Percentiles rank a stretch among this genome's conserved stretches.
Conservation (phyloP, 2,113 vertebrate genomes). For the Bubo blakistoni region DNA sequence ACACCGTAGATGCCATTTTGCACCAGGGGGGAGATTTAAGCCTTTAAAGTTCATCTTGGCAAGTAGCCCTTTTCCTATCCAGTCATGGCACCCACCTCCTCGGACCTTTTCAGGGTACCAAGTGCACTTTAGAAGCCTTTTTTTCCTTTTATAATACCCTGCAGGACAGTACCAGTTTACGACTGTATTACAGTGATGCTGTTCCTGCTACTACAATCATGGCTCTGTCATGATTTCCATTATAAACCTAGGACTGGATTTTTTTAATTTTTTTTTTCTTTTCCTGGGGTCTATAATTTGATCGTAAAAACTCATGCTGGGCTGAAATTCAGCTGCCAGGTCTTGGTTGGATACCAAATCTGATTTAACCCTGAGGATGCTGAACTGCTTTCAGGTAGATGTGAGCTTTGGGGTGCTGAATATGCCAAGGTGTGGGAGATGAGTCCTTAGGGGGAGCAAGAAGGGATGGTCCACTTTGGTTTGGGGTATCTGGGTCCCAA, state of each 20-base stretch:
- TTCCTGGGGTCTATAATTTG: slow-evolving; percentile 2
- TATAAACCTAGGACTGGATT: background rate
- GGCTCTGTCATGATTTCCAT: slow-evolving; percentile 18
- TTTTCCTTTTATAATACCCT: background rate
- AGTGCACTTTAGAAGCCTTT: background rate
- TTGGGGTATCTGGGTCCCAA: background rate
- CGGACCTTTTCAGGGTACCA: background rate
- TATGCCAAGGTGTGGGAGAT: background rate
- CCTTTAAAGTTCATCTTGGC: background rate
- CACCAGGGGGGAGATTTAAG: background rate
- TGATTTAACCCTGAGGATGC: background rate
- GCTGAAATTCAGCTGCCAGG: slow-evolving; percentile 32
- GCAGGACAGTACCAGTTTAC: background rate
- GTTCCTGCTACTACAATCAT: slow-evolving; percentile 8
- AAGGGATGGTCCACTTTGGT: background rate
- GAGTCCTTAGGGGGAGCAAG: background rate
- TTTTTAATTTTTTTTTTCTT: background rate
- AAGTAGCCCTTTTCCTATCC: background rate
- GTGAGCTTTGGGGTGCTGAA: background rate
- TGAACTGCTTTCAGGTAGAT: background rate
- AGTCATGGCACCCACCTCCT: background rate
- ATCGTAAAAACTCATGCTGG: slow-evolving; percentile 5
- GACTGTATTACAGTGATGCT: background rate
- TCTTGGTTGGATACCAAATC: background rate
- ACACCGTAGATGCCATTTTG: rapidly evolving